These are phyloP conservation scores for Campylomormyrus numenius DNA, from an alignment of 2,113 vertebrate genomes.

Conservation along the genomic window DNA sequence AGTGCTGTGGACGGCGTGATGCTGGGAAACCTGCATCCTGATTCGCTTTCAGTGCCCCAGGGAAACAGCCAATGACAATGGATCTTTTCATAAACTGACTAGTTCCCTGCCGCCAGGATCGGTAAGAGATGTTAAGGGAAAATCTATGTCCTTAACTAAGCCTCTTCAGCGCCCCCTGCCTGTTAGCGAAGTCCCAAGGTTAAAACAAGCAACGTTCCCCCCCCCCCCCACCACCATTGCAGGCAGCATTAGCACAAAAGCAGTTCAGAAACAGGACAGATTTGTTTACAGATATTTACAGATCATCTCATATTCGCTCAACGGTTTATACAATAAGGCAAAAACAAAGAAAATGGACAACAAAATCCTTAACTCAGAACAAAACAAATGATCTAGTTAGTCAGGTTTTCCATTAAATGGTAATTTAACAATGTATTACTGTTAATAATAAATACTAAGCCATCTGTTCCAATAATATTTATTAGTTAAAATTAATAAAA, in stretches of 20 bases:
- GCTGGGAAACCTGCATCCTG: neutral
- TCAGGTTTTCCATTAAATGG: neutral
- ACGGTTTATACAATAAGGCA: constrained; percentile 23
- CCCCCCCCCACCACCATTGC: neutral
- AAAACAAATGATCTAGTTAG: neutral
- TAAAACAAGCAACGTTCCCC: neutral
- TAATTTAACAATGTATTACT: constrained; percentile 19
- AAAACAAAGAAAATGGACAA: constrained; percentile 18
- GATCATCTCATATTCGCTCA: constrained; percentile 28
- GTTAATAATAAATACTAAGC: constrained; percentile 24
- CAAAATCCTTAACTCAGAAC: constrained; percentile 19
- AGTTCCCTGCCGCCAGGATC: neutral
- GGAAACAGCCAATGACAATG: neutral
- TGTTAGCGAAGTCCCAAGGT: neutral
- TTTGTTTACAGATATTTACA: constrained; percentile 14
- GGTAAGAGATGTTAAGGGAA: neutral
- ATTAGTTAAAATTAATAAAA: constrained; percentile 35
- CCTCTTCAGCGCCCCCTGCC: neutral
- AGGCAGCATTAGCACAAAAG: neutral
- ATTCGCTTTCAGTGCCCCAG: neutral
- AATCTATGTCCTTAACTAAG: neutral
- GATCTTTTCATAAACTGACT: neutral
- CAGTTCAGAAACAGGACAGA: constrained; percentile 9
- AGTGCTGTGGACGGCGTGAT: neutral
- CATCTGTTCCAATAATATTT: constrained; percentile 15